A percentile compares a stretch with the other conserved stretches of the same genome.
Evolutionary conservation across 2,113 vertebrate species (phyloP).

Genomic region (Rhodinocichla rosea): DNA sequence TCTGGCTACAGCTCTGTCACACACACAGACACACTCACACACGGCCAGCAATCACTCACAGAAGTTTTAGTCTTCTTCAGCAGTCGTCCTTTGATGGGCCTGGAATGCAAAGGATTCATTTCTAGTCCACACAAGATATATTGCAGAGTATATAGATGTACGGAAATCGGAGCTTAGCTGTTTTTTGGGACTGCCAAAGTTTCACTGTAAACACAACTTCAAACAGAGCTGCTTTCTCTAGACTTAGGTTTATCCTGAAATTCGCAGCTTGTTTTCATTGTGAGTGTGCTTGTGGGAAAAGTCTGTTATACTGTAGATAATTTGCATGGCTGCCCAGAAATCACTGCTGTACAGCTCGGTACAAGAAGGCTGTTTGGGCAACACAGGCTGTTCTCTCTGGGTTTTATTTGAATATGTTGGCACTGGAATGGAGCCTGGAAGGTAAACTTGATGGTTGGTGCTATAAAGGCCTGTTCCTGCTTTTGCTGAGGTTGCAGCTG

Average conservation of each 20-base stretch:
- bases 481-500: neutral
- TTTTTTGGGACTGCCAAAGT: slow-evolving; percentile 51
- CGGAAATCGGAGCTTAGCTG: slow-evolving; percentile 60
- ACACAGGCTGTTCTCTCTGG: slow-evolving; percentile 12
- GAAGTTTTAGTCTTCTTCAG: slow-evolving; percentile 55
- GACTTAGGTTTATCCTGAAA: slow-evolving; percentile 28
- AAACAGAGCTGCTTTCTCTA: slow-evolving; percentile 55
- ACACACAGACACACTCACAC: neutral
- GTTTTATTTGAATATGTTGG: slow-evolving; percentile 38
- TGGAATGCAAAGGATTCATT: slow-evolving; percentile 45
- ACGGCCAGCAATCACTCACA: slow-evolving; percentile 7
- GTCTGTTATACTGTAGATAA: neutral
- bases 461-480: neutral
- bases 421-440: slow-evolving; percentile 16
- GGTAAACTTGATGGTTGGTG: slow-evolving; percentile 21
- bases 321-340: slow-evolving; percentile 1
- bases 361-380: neutral
- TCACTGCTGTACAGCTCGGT: neutral
- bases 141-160: slow-evolving; percentile 57
- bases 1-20: slow-evolving; percentile 25
- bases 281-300: slow-evolving; percentile 20
- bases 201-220: slow-evolving; percentile 61
- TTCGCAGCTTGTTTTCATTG: slow-evolving; percentile 47
- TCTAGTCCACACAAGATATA: slow-evolving; percentile 57
- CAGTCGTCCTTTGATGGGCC: slow-evolving; percentile 50